phyloP scores from a whole-genome alignment of 2,888 invertebrate species.

The Hydriomena furcata region DNA sequence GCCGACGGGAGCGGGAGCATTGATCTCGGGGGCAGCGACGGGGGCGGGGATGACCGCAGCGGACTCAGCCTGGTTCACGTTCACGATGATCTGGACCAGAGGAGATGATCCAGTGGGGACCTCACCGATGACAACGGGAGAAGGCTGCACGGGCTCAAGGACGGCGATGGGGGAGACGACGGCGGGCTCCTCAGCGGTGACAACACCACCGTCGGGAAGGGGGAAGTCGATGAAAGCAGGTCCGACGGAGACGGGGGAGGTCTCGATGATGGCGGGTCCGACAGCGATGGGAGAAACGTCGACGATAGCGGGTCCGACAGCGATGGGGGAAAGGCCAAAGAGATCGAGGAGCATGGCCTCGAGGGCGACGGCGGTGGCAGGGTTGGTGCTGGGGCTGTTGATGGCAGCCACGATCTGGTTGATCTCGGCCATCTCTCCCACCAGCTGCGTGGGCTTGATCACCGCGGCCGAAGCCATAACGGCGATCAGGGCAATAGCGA shows the following conservation, averaged over 20 bases:
- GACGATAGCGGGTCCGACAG: constrained; percentile 29
- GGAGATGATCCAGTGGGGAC: constrained; percentile 34
- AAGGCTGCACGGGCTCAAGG: constrained; percentile 21
- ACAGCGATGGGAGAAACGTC: constrained; percentile 31
- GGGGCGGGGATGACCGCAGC: constrained; percentile 18
- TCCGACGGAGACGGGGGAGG: constrained; percentile 38
- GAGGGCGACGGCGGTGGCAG: constrained; percentile 37
- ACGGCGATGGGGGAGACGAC: constrained; percentile 29
- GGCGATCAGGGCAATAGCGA: constrained; percentile 57
- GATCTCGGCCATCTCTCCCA: constrained; percentile 20
- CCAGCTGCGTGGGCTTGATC: constrained; percentile 40
- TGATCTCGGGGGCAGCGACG: constrained; percentile 19
- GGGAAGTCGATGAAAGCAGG: constrained; percentile 38
- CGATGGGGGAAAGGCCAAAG: constrained; percentile 13
- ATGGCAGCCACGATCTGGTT: constrained; percentile 38
- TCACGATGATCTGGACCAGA: constrained; percentile 47
- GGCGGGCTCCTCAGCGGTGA: constrained; percentile 29
- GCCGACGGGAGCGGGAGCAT: constrained; percentile 4
- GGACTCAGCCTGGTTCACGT: constrained; percentile 36
- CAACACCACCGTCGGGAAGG: constrained; percentile 17
- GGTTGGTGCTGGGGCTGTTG: constrained; percentile 39
- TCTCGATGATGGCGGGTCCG: constrained; percentile 37
- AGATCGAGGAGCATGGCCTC: constrained; percentile 41
- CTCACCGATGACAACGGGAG: constrained; percentile 28
- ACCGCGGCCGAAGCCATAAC: constrained; percentile 58